Base-by-base conservation (phyloP, 2,797 vertebrate species). In the Taenioides sp. region DNA sequence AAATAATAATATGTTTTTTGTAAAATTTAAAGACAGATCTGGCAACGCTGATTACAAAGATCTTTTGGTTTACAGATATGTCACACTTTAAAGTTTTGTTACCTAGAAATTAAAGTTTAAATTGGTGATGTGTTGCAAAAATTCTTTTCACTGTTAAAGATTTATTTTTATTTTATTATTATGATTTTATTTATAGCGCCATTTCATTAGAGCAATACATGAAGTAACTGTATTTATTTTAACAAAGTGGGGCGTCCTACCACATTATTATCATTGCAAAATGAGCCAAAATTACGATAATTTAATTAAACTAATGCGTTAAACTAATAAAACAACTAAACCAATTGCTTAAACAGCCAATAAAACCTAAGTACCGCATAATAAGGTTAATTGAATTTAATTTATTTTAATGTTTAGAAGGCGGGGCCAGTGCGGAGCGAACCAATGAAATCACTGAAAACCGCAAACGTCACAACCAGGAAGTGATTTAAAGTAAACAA, bases 361-460 rank as follows among this genome's bases (percentile, higher is more conserved):
- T 43, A 7, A 17, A 64, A 43, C 5, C 37, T 3, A 43, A 64
- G 34, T 23, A 6, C 71, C 84, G 67, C 18, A 0, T 75, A 3
- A 78, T 61, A 59, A 28, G 71, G 43, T 65, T 71, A 84, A 60
- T 77, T 0, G 31, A 37, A 68, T 75, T 20, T 4, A 14, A 58
- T 23, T 31, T 27, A 2, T 1, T 52, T 16, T 58, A 25, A 58
- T 58, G 6, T 27, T 17, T 18, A 0, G 2, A 69, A 77, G 77
- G 80, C 73, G 76, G 81, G 25, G 55, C 12, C 0, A 20, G 1
- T 0, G 14, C 1, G 7, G 5, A 64, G 3, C 14, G 0, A 54
- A 72, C 91, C 84, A 91, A 90, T 92, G n/a, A 80, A 23, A 77
- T 54, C 2, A 1, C 3, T 49, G 17, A 7, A 18, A 0, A 1